Base-by-base conservation (phyloP, 1,140 invertebrate genomes). In the Drosophila lowei region DNA sequence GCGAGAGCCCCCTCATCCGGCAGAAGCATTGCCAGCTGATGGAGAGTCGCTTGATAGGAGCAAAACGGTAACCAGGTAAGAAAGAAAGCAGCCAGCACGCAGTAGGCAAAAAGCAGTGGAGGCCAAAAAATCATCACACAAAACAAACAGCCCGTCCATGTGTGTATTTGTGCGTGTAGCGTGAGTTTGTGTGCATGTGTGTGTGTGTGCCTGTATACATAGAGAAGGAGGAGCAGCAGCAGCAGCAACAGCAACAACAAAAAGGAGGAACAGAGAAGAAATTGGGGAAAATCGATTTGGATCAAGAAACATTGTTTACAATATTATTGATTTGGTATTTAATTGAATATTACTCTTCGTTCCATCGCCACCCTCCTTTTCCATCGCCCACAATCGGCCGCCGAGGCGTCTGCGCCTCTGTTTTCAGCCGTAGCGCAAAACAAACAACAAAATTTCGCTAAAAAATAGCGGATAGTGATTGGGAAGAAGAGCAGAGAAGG, bases 201-300 rank as follows among this genome's bases (percentile, higher is more conserved):
- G 6, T 34, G 53, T 53, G 52, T 67, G 42, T 58, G 58, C 61
- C 67, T 54, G 65, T 57, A 57, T 73, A 79, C 76, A 84, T 76
- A 84, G 77, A 84, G 55, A 83, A 75, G 66, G 48, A 77, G 75
- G 42, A 77, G 73, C 34, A 56, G 49, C 61, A 79, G 49, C 66
- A 79, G 58, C 68, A 79, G 58, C 59, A 74, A 58, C 65, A 76
- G 67, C 60, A 85, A 79, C 64, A 78, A 76, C 58, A 73, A 68
- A 56, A 54, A 62, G 15, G 50, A 61, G 53, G 60, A 49, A 43
- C 46, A 60, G 65, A 68, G 67, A 63, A 55, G 23, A 54, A 72
- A 66, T 77, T 63, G 77, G 83, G 81, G 74, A 86, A 86, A 86
- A 86, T 86, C 81, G 81, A 85, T 85, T 81, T 62, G 66, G 23